These are phyloP conservation scores for Empis livida DNA, from an alignment of 2,888 invertebrate genomes.

Conservation along the genomic window DNA sequence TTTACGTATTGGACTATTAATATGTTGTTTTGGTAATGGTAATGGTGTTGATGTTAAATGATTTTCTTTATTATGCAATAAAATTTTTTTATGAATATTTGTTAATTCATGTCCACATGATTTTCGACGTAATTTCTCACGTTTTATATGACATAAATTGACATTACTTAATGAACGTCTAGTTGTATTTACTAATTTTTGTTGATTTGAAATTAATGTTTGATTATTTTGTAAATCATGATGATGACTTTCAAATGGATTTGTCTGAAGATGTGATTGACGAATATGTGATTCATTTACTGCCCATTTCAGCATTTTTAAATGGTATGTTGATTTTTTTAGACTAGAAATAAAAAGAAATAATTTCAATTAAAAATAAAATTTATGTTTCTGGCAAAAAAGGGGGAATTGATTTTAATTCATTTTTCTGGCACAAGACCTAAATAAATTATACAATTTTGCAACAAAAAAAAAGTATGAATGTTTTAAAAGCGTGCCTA, in stretches of 20 bases:
- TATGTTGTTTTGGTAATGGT: slow-evolving; percentile 5
- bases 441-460: neutral
- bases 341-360: neutral
- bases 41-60: slow-evolving; percentile 21
- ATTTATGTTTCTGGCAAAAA: neutral
- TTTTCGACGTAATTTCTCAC: slow-evolving; percentile 17
- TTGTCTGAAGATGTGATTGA: slow-evolving; percentile 20
- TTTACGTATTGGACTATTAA: slow-evolving; percentile 23
- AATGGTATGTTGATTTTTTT: neutral
- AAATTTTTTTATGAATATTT: slow-evolving; percentile 2
- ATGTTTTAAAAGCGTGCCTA: neutral
- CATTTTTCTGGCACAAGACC: neutral
- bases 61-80: slow-evolving; percentile 23
- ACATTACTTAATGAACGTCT: slow-evolving; percentile 9
- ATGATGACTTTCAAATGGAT: slow-evolving; percentile 4
- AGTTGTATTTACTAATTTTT: slow-evolving; percentile 6
- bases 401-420: neutral
- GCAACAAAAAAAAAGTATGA: neutral
- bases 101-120: slow-evolving; percentile 11
- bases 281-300: slow-evolving; percentile 24
- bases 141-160: slow-evolving; percentile 6
- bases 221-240: slow-evolving; percentile 1
- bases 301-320: slow-evolving; percentile 32
- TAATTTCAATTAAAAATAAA: too few species aligned
- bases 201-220: slow-evolving; percentile 12